phyloP scores from a whole-genome alignment of 2,113 vertebrate species.

The Nycticebus coucang region DNA sequence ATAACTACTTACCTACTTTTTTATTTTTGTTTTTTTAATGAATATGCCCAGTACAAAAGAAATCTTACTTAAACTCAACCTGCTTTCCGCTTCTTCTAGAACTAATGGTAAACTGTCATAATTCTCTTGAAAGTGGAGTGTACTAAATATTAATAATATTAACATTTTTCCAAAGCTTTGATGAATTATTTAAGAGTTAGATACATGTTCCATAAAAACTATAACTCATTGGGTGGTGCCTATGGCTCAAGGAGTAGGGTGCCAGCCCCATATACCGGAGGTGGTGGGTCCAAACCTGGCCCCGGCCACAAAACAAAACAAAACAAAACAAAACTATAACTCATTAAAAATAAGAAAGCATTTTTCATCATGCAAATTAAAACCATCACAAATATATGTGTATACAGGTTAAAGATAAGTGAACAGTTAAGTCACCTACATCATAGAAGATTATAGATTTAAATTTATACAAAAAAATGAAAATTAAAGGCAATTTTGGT shows the following conservation, averaged over 20 bases:
- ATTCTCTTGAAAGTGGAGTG: neutral
- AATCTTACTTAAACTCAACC: neutral
- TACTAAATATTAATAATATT: neutral
- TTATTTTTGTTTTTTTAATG: neutral
- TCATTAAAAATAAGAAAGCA: neutral
- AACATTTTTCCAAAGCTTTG: neutral
- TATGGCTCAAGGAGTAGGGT: no score
- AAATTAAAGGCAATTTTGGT: neutral
- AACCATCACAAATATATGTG: neutral
- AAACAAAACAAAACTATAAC: neutral
- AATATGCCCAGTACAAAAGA: neutral
- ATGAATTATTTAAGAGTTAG: neutral
- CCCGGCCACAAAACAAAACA: no score
- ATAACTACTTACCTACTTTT: neutral
- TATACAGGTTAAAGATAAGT: neutral
- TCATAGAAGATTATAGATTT: neutral
- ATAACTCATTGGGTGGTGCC: neutral
- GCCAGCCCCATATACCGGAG: no score
- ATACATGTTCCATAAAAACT: neutral
- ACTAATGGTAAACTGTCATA: neutral
- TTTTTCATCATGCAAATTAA: neutral
- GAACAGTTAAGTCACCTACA: neutral
- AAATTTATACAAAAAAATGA: neutral
- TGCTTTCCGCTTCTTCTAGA: neutral
- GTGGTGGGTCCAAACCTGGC: no score